Conservation (phyloP, 2,888 invertebrate genomes). For the Anoplius nigerrimus region DNA sequence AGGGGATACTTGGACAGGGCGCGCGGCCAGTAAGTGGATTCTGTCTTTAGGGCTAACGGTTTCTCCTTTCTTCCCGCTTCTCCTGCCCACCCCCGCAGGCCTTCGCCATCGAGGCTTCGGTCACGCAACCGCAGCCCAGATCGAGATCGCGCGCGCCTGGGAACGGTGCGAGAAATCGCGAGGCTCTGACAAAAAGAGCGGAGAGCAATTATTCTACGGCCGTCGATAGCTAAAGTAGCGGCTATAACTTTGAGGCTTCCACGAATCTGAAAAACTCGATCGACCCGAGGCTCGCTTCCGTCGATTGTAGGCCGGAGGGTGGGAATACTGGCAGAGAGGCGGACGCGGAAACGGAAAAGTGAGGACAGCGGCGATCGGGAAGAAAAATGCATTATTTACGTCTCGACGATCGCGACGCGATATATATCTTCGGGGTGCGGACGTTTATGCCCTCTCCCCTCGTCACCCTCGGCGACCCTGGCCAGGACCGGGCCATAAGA, state of each 20-base stretch:
- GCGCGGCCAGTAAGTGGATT: conserved; percentile 63
- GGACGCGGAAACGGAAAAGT: conserved; percentile 19
- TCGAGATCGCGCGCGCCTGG: conserved; percentile 20
- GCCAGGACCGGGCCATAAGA: conserved; percentile 50
- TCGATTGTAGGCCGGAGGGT: no score
- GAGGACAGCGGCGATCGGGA: conserved; percentile 32
- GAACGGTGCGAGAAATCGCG: no score
- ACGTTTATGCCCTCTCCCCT: conserved; percentile 1
- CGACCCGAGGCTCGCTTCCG: no score
- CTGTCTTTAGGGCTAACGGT: conserved; percentile 47
- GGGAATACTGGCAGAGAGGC: no score
- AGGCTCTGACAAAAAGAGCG: no score
- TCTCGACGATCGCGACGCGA: conserved; percentile 34
- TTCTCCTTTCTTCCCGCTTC: neutral
- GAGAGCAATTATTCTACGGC: no score
- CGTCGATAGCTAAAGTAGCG: no score
- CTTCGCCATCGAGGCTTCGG: no score
- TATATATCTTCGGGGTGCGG: conserved; percentile 31
- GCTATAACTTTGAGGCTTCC: no score
- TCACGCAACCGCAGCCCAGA: neutral
- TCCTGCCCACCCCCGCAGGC: no score
- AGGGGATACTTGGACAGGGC: conserved; percentile 54
- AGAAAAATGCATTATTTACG: conserved; percentile 49
- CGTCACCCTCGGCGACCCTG: conserved; percentile 21
- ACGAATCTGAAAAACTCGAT: no score